Evolutionary conservation across 2,888 invertebrate genomes (phyloP).

Genomic region (Mythimna lalbum): DNA sequence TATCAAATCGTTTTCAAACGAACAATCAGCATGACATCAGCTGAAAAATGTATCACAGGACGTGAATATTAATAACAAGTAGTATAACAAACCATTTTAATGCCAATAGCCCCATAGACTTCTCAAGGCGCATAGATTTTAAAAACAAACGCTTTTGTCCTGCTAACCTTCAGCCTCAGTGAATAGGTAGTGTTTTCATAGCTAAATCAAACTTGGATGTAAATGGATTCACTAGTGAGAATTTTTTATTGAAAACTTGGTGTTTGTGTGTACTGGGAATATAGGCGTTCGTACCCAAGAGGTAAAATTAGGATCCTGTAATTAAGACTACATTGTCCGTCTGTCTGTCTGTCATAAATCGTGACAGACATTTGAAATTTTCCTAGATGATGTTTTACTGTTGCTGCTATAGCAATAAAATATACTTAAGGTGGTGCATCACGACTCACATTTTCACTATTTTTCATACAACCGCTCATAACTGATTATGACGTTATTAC

Average conservation of each 20-base stretch:
- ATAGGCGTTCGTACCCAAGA: too few species aligned
- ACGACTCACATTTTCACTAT: too few species aligned
- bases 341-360: too few species aligned
- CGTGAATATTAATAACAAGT: slow-evolving; percentile 63
- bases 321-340: too few species aligned
- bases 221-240: neutral
- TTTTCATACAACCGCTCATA: too few species aligned
- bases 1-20: slow-evolving; percentile 12
- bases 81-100: slow-evolving; percentile 59
- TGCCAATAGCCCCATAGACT: slow-evolving; percentile 37
- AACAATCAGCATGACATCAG: slow-evolving; percentile 54
- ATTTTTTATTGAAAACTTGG: slow-evolving; percentile 14
- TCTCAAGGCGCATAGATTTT: slow-evolving; percentile 60
- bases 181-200: slow-evolving; percentile 67
- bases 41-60: slow-evolving; percentile 51
- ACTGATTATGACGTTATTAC: too few species aligned
- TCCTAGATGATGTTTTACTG: too few species aligned
- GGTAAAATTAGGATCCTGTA: too few species aligned
- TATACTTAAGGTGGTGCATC: too few species aligned
- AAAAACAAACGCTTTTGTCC: slow-evolving; percentile 69
- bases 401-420: too few species aligned
- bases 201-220: neutral
- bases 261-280: neutral
- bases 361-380: too few species aligned
- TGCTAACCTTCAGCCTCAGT: slow-evolving; percentile 58